Conservation (phyloP, 1,140 invertebrate genomes). For the Habropoda laboriosa region DNA sequence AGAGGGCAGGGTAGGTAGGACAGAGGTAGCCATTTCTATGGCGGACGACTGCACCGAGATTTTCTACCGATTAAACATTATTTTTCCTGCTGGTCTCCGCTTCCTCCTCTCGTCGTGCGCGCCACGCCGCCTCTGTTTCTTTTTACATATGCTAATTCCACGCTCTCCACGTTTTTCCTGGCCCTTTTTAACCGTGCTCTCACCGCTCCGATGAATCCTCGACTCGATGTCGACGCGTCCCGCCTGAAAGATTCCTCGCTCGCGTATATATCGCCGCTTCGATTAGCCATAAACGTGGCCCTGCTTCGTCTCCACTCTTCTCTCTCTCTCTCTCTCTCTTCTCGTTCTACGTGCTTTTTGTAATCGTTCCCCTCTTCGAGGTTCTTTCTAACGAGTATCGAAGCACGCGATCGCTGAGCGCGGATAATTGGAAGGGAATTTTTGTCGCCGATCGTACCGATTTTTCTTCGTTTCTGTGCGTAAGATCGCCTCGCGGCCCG, state of each 20-base stretch:
- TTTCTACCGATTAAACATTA: slow-evolving; percentile 80
- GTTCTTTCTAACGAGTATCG: neutral
- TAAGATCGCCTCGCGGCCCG: too few relatives aligned
- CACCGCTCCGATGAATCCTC: slow-evolving; percentile 64
- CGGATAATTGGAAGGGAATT: too few relatives aligned
- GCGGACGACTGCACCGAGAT: slow-evolving; percentile 73
- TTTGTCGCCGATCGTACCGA: too few relatives aligned
- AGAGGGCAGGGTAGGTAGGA: slow-evolving; percentile 38
- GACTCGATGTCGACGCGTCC: slow-evolving; percentile 31
- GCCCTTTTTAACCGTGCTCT: slow-evolving; percentile 50
- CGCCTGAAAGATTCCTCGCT: slow-evolving; percentile 37
- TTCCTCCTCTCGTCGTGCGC: slow-evolving; percentile 29
- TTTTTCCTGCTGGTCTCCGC: slow-evolving; percentile 69
- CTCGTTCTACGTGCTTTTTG: neutral
- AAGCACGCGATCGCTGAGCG: neutral
- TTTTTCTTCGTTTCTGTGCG: too few relatives aligned
- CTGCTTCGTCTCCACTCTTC: neutral
- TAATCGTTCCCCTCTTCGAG: neutral
- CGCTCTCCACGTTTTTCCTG: slow-evolving; percentile 60
- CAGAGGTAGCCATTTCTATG: slow-evolving; percentile 49
- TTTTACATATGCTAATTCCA: slow-evolving; percentile 75
- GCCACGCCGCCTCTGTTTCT: slow-evolving; percentile 61
- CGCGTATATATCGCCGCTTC: slow-evolving; percentile 17
- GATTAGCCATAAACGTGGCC: slow-evolving; percentile 16
- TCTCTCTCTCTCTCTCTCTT: neutral